Evolutionary conservation across 2,113 vertebrate genomes (phyloP), one percentile per base, ranked within the genome.

Genomic region (Nerophis ophidion): DNA sequence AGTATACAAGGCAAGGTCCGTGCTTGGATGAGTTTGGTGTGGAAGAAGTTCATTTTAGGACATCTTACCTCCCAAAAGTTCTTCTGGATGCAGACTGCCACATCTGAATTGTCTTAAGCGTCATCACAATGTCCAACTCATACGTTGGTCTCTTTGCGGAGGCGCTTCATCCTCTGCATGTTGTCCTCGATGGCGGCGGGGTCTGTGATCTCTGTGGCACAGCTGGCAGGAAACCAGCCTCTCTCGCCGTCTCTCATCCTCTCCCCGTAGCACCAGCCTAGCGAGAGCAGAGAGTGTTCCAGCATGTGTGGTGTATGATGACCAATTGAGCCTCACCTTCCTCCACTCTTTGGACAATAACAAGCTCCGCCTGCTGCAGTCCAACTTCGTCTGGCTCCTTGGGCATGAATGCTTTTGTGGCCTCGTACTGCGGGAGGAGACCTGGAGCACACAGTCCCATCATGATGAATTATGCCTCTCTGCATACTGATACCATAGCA

Each of bases 191-290:
- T 93, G 0, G 92, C 89, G 0, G 65, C 40, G 0, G 79, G 92
- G 82, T 87, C 91, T 4, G 95, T 99, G 88, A 99, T 98, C 74
- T 79, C 79, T 11, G 78, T 90, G 33, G 92, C 91, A 0, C 91
- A 91, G 65, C 70, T 67, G 26, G 90, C 86, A 0, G 95, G 96
- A 61, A 99, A 99, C 97, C 97, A 99, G 68, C 97, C 97, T 0
- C 46, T 77, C 54, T 92, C 91, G 0, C 94, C 95, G 0, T 98
- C 95, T 1, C 93, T 76, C 58, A 99, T 91, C 16, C 95, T 75
- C 78, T 96, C 95, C 0, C 94, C 97, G 0, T 89, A 89, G 49
- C 84, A 88, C 93, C 94, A 96, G 1, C 42, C 86, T 88, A 7
- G 17, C 5, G 52, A 15, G 47, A 77, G 34, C 50, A 66, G 0